Conservation (phyloP, 2,888 invertebrate species). For the Pandemis heparana region DNA sequence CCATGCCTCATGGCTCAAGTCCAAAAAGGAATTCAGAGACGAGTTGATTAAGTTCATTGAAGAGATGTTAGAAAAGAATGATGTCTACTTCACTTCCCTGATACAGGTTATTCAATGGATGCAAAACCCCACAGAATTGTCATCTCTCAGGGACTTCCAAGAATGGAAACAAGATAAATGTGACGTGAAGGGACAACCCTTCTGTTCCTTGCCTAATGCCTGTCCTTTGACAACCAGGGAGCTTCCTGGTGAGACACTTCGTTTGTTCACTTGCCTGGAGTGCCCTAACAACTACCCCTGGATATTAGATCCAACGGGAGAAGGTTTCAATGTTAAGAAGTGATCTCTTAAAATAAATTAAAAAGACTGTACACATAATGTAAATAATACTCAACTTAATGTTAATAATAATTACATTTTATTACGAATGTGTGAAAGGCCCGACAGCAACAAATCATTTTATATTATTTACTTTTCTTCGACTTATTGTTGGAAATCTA, state of each 20-base stretch:
- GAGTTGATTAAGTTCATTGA: constrained; percentile 97
- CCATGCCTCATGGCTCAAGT: constrained; percentile 98
- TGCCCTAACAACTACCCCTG: constrained; percentile 98
- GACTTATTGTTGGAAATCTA: constrained; percentile 27
- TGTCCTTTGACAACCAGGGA: constrained; percentile 96
- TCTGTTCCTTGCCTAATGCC: constrained; percentile 96
- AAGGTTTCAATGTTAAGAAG: constrained; percentile 94
- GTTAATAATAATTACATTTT: constrained; percentile 65
- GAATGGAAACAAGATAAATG: constrained; percentile 97
- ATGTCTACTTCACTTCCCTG: constrained; percentile 97
- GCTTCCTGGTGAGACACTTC: constrained; percentile 95
- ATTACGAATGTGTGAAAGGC: constrained; percentile 60
- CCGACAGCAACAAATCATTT: constrained; percentile 51
- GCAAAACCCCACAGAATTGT: constrained; percentile 96
- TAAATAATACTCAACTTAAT: constrained; percentile 83
- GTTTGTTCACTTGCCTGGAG: constrained; percentile 98
- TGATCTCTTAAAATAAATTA: constrained; percentile 84
- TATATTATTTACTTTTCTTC: constrained; percentile 40
- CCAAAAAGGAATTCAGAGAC: constrained; percentile 96
- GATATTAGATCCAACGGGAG: constrained; percentile 97
- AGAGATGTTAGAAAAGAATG: constrained; percentile 95
- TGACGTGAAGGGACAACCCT: constrained; percentile 97
- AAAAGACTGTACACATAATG: constrained; percentile 83
- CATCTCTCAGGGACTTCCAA: constrained; percentile 94
- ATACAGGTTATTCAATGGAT: constrained; percentile 98